These are phyloP conservation scores for Polietes domitor DNA, from an alignment of 2,888 invertebrate species.

Conservation along the genomic window DNA sequence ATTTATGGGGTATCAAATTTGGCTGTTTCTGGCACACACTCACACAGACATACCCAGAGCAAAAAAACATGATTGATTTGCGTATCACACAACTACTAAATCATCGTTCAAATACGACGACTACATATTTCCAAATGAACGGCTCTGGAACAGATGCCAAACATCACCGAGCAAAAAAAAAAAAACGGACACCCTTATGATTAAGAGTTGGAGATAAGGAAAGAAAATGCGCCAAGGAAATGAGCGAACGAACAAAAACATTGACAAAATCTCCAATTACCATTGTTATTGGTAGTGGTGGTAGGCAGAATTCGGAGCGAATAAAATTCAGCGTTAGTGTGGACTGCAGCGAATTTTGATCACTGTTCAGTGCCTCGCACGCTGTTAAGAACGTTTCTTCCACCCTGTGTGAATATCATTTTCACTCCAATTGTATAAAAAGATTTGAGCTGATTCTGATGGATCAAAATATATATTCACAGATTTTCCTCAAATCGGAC, in stretches of 20 bases:
- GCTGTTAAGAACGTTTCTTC: background rate
- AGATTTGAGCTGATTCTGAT: too few species aligned
- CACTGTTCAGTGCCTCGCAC: background rate
- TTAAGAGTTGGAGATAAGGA: conserved; percentile 48
- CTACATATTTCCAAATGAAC: conserved; percentile 28
- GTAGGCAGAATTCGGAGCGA: too few species aligned
- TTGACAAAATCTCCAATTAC: conserved; percentile 16
- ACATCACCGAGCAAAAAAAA: conserved; percentile 32
- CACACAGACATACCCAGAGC: background rate
- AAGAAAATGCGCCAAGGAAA: conserved; percentile 20
- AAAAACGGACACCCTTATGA: conserved; percentile 52
- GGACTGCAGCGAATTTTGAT: too few species aligned
- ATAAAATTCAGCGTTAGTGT: too few species aligned
- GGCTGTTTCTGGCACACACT: background rate
- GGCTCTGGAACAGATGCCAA: conserved; percentile 44
- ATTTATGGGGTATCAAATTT: conserved; percentile 37
- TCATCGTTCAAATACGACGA: conserved; percentile 7
- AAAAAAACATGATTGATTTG: conserved; percentile 57
- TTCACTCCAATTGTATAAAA: background rate
- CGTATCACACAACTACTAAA: conserved; percentile 38
- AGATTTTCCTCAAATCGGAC: too few species aligned
- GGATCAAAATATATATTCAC: too few species aligned
- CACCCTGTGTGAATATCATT: background rate
- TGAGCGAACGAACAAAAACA: background rate
- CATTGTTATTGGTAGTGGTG: background rate